These are phyloP conservation scores for Equus przewalskii DNA, from an alignment of 2,113 vertebrate species.

Conservation along the genomic window DNA sequence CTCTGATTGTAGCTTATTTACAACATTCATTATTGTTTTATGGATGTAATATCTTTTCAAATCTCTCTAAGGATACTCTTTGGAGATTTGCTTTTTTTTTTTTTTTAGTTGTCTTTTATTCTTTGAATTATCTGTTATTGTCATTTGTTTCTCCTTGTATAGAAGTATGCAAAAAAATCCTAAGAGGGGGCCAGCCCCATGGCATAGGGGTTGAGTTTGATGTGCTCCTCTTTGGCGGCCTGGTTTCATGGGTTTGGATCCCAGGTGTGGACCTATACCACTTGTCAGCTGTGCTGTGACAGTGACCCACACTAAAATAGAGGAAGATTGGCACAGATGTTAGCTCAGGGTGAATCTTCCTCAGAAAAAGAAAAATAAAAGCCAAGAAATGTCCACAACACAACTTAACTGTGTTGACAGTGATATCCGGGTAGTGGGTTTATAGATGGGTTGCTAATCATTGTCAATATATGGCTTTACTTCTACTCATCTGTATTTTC, in stretches of 20 bases:
- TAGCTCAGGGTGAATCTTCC: too few relatives aligned
- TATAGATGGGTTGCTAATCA: background rate
- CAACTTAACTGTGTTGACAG: background rate
- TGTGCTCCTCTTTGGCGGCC: too few relatives aligned
- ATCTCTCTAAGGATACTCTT: conserved; percentile 7
- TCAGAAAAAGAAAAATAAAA: background rate
- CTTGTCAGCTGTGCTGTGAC: too few relatives aligned
- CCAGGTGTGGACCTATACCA: too few relatives aligned
- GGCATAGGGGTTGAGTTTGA: too few relatives aligned
- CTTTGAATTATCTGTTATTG: background rate
- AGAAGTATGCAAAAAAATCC: background rate
- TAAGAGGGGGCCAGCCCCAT: too few relatives aligned
- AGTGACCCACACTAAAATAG: too few relatives aligned
- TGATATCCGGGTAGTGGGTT: background rate
- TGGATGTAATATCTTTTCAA: conserved; percentile 12
- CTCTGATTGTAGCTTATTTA: conserved; percentile 38
- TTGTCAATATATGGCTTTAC: background rate
- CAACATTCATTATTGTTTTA: conserved; percentile 37
- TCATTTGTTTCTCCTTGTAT: background rate
- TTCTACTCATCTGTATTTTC: background rate
- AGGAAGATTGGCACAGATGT: too few relatives aligned
- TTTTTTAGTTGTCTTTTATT: background rate
- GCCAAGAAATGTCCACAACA: background rate
- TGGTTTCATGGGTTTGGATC: too few relatives aligned
- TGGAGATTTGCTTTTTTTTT: background rate